Evolutionary conservation across 2,797 vertebrate genomes (phyloP).

Genomic region (Anguilla obscura): DNA sequence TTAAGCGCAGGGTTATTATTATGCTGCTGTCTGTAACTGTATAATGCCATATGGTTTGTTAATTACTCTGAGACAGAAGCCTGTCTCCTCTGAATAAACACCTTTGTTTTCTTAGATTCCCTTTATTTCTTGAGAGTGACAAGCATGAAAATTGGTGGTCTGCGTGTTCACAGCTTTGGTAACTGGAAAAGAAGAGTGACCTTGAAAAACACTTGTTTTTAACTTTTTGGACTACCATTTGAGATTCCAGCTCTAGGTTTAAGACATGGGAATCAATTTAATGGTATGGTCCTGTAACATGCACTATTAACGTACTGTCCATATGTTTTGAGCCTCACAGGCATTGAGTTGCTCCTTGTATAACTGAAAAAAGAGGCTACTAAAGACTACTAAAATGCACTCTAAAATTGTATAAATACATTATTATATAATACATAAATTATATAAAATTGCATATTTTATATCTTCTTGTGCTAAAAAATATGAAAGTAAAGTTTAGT

Average conservation of each 20-base stretch:
- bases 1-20: constrained; percentile 59
- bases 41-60: constrained; percentile 29
- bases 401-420: too few relatives aligned
- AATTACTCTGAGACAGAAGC: not conserved
- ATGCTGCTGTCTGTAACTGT: constrained; percentile 47
- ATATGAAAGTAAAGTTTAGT: not conserved
- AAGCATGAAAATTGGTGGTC: not conserved
- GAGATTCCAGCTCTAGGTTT: not conserved
- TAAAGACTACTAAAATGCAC: too few relatives aligned
- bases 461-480: not conserved
- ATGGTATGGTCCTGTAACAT: not conserved
- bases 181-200: not conserved
- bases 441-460: not conserved
- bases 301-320: not conserved
- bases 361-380: too few relatives aligned
- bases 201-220: not conserved
- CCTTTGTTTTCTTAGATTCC: constrained; percentile 3
- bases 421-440: not conserved
- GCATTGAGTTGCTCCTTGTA: not conserved
- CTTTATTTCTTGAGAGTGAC: not conserved
- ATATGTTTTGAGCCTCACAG: not conserved
- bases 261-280: not conserved
- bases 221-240: not conserved
- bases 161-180: not conserved
- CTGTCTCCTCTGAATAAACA: not conserved